Evolutionary conservation across 1,140 invertebrate species (phyloP).

Genomic region (Apis mellifera): Amel_HAv3.1 CM009939.2:12206501-12207000

Average conservation of each 20-base stretch:
- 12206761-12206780: too few species aligned
- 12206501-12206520: constrained; percentile 11
- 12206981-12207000: too few species aligned
- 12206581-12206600: constrained; percentile 2
- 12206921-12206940: not conserved
- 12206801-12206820: too few species aligned
- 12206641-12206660: not conserved
- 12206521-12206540: not conserved
- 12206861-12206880: not conserved
- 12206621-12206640: not conserved
- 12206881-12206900: not conserved
- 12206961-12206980: not conserved
- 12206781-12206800: too few species aligned
- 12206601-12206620: constrained; percentile 11
- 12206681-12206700: not conserved
- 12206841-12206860: not conserved
- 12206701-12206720: not conserved
- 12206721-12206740: not conserved
- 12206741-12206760: too few species aligned
- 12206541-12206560: constrained; percentile 4
- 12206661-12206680: not conserved
- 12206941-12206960: not conserved
- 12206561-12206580: not conserved
- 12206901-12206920: not conserved
- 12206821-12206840: not conserved